Conservation (phyloP, 2,888 invertebrate genomes). For the Cenopis cana region DNA sequence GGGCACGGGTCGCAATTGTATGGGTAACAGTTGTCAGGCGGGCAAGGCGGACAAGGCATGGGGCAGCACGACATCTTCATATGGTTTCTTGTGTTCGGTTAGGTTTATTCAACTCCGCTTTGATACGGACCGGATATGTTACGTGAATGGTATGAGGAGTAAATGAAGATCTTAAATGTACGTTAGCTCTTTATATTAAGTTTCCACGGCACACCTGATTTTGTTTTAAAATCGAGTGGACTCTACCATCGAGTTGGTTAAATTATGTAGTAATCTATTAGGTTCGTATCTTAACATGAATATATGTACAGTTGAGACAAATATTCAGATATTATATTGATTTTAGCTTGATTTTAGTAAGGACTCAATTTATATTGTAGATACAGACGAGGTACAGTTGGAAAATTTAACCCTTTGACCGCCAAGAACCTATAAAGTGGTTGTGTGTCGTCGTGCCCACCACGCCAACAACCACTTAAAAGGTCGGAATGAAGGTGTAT, state of each 20-base stretch:
- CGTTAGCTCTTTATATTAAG: slow-evolving; percentile 24
- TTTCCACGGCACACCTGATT: slow-evolving; percentile 21
- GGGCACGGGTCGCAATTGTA: background rate
- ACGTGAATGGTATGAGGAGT: slow-evolving; percentile 19
- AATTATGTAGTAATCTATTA: slow-evolving; percentile 15
- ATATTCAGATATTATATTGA: background rate
- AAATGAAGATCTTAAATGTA: slow-evolving; percentile 18
- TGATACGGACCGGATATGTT: background rate
- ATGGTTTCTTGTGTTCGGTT: background rate
- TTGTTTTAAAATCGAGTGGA: slow-evolving; percentile 17
- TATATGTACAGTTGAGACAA: background rate
- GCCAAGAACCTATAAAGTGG: too few relatives aligned
- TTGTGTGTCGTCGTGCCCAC: too few relatives aligned
- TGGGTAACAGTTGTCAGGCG: slow-evolving; percentile 37
- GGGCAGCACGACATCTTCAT: slow-evolving; percentile 24
- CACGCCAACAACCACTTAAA: too few relatives aligned
- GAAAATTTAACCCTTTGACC: too few relatives aligned
- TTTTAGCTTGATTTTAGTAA: too few relatives aligned
- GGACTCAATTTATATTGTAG: too few relatives aligned
- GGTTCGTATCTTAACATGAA: background rate
- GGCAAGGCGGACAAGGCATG: too few relatives aligned
- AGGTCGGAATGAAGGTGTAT: too few relatives aligned
- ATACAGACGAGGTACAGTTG: too few relatives aligned
- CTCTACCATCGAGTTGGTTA: slow-evolving; percentile 5
- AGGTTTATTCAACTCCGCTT: slow-evolving; percentile 11